phyloP scores from a whole-genome alignment of 53 echinoderm and acorn worm species.

The Luidia sarsii region DNA sequence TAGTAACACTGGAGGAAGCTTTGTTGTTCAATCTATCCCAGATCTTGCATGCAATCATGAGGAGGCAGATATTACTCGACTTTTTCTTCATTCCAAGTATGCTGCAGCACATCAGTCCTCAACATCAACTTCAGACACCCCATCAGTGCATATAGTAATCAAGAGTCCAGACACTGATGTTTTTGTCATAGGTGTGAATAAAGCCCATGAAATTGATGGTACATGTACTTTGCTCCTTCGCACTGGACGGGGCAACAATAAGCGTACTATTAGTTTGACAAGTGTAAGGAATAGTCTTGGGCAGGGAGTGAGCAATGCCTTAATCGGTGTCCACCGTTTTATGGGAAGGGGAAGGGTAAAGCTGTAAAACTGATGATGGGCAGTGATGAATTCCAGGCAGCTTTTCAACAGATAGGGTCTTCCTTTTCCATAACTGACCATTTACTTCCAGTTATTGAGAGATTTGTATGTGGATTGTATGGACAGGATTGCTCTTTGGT shows the following conservation, averaged over 20 bases:
- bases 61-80: slow-evolving; percentile 63
- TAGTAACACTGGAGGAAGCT: background rate
- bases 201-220: slow-evolving; percentile 12
- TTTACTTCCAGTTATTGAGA: slow-evolving; percentile 1
- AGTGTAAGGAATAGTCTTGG: slow-evolving; percentile 25
- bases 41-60: slow-evolving; percentile 49
- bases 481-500: slow-evolving; percentile 35
- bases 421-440: slow-evolving; percentile 10
- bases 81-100: slow-evolving; percentile 47
- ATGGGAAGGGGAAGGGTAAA: slow-evolving; percentile 66
- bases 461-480: slow-evolving; percentile 44
- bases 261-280: slow-evolving; percentile 39
- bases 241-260: slow-evolving; percentile 46
- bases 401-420: slow-evolving; percentile 25
- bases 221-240: slow-evolving; percentile 32
- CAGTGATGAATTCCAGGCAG: background rate
- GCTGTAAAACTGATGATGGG: slow-evolving; percentile 29
- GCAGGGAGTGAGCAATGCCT: background rate
- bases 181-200: slow-evolving; percentile 56
- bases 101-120: slow-evolving; percentile 4
- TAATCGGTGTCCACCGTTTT: slow-evolving; percentile 51
- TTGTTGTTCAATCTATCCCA: background rate
- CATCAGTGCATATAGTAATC: slow-evolving; percentile 19
- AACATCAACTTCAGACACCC: background rate
- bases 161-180: slow-evolving; percentile 71